phyloP scores from a whole-genome alignment of 1,140 invertebrate genomes.

The Drosophila ohnishii region DNA sequence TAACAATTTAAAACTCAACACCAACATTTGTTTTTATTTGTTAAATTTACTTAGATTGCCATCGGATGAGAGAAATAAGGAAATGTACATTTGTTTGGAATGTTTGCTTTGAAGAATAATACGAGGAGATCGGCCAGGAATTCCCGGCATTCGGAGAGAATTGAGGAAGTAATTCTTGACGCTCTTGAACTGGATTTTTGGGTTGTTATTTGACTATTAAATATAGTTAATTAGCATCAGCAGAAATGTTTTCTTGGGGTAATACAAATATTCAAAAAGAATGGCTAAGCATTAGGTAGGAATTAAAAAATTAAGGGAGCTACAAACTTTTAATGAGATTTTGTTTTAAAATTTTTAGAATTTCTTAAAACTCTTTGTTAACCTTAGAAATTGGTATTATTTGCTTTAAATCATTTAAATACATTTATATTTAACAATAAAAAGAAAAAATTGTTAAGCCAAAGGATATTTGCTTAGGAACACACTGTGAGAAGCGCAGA shows the following conservation, averaged over 20 bases:
- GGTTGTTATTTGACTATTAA: background rate
- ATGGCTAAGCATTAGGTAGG: background rate
- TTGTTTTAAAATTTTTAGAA: background rate
- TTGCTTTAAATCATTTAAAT: no score
- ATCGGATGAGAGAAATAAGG: conserved; percentile 17
- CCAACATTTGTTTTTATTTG: conserved; percentile 38
- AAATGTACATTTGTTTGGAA: conserved; percentile 21
- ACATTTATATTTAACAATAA: no score
- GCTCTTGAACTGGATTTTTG: conserved; percentile 15
- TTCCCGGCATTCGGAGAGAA: conserved; percentile 16
- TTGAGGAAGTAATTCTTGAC: conserved; percentile 34
- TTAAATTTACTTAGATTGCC: conserved; percentile 27
- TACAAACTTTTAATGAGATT: background rate
- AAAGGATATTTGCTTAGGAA: no score
- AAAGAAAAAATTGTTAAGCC: no score
- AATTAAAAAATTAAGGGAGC: background rate
- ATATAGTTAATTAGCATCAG: background rate
- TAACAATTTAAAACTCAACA: conserved; percentile 14
- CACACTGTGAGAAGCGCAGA: no score
- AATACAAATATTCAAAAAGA: background rate
- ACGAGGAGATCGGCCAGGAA: background rate
- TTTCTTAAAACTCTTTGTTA: background rate
- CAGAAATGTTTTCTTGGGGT: background rate
- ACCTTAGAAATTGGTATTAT: background rate
- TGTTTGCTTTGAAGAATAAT: conserved; percentile 20